These are phyloP conservation scores for Entomobrya proxima DNA, from an alignment of 2,888 invertebrate species.

Conservation along the genomic window DNA sequence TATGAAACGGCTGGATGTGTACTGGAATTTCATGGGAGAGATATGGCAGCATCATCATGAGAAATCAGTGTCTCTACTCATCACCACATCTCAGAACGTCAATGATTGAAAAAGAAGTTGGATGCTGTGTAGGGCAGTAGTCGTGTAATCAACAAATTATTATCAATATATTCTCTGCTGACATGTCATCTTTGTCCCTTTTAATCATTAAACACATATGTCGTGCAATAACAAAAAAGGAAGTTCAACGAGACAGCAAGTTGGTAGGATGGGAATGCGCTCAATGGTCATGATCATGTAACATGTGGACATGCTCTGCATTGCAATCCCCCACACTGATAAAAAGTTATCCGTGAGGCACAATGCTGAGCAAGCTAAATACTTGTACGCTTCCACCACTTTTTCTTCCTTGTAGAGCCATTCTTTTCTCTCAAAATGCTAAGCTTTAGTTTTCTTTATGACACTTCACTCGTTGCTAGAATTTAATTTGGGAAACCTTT, in stretches of 20 bases:
- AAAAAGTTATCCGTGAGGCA: too few species aligned
- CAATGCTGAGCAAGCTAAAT: not conserved
- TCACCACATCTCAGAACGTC: not conserved
- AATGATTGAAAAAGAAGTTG: not conserved
- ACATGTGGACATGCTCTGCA: conserved; percentile 4
- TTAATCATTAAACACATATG: conserved; percentile 46
- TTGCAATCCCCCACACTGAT: too few species aligned
- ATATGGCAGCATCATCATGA: not conserved
- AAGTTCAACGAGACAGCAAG: not conserved
- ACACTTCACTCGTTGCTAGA: not conserved
- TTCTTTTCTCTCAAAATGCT: not conserved
- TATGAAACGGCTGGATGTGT: not conserved
- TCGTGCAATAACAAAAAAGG: not conserved
- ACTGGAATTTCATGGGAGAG: not conserved
- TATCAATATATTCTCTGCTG: conserved; percentile 49
- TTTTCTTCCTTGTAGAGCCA: not conserved
- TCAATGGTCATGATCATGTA: not conserved
- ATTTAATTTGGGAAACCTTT: conserved; percentile 35
- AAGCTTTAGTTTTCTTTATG: conserved; percentile 17
- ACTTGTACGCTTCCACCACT: not conserved
- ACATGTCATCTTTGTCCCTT: conserved; percentile 31
- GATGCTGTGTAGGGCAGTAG: conserved; percentile 42
- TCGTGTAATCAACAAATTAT: conserved; percentile 55
- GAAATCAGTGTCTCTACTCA: too few species aligned
- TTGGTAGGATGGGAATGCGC: not conserved